Evolutionary conservation across 2,888 invertebrate genomes (phyloP), one percentile per base, ranked within the genome.

Genomic region (Agrilus biguttatus): DNA sequence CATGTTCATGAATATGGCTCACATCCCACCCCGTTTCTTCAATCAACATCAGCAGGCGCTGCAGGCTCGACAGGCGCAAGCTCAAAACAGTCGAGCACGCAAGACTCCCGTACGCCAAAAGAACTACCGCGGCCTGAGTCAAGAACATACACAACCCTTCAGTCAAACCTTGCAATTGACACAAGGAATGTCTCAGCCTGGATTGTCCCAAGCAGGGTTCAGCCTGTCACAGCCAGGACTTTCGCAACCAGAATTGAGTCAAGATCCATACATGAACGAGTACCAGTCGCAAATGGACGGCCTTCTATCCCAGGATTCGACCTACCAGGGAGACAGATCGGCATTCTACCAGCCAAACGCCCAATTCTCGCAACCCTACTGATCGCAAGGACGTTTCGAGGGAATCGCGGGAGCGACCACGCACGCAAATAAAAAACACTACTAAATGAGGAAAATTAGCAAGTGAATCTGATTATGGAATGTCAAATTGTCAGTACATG

Each of bases 201-300:
- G 77, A 55, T 74, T 80, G 61, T 77, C 78, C 40, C 81, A 82
- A 60, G 77, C 80, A 2, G 75, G 75, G 1, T 77, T 78, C 53
- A 76, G 77, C 46, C 64, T 80, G 13, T 78, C 79, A 36, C 83
- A 75, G 56, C 77, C 78, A 5, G 80, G 80, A 42, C 61, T 80
- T 33, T 78, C 77, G 12, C 86, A 86, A 58, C 74, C 78, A 6
- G 85, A 86, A 63, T 69, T 79, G 53, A 80, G 79, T 53, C 82
- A 88, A 72, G 89, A 90, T 67, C 85, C 85, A 46, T 80, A 83
- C 62, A 78, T 85, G 65, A 79, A 82, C 41, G 89, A 89, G 65
- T 85, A 85, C 66, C 86, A 86, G 60, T 92, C 92, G 41, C 93
- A 95, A 71, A 88, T 91, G 72, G 95, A 95, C 65, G 91, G 89